Percentiles rank a stretch among this genome's conserved stretches.
phyloP scores from a whole-genome alignment of 2,888 invertebrate species.

The Folsomia manolachei region DNA sequence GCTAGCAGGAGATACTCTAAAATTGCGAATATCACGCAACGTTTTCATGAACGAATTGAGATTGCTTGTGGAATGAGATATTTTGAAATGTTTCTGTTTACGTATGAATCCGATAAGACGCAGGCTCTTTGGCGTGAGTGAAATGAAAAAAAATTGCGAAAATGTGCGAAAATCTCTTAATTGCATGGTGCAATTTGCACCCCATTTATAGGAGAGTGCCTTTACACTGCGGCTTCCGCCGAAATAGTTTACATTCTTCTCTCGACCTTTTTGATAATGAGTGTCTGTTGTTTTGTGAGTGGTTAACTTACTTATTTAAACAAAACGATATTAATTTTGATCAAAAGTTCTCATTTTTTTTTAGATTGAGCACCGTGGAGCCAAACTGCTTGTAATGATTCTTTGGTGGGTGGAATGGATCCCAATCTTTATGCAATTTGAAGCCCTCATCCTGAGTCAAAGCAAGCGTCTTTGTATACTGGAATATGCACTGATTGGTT shows the following conservation, averaged over 20 bases:
- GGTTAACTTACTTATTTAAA: neutral
- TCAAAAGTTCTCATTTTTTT: neutral
- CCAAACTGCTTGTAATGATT: slow-evolving; percentile 1
- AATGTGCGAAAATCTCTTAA: too few species aligned
- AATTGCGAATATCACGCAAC: neutral
- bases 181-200: too few species aligned
- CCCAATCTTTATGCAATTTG: neutral
- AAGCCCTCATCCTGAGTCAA: slow-evolving; percentile 3
- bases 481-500: neutral
- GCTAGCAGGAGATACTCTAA: neutral
- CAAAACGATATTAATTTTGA: neutral
- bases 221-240: neutral
- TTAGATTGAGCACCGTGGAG: slow-evolving; percentile 4
- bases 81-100: neutral
- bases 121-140: neutral
- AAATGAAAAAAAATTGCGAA: too few species aligned
- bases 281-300: slow-evolving; percentile 17
- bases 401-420: slow-evolving; percentile 3
- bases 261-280: neutral
- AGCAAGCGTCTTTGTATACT: slow-evolving; percentile 2
- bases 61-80: neutral
- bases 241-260: slow-evolving; percentile 5
- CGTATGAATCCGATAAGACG: neutral
- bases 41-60: neutral
- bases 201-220: too few species aligned